phyloP scores from a whole-genome alignment of 2,797 vertebrate genomes.

The Ispidina lecontei region DNA sequence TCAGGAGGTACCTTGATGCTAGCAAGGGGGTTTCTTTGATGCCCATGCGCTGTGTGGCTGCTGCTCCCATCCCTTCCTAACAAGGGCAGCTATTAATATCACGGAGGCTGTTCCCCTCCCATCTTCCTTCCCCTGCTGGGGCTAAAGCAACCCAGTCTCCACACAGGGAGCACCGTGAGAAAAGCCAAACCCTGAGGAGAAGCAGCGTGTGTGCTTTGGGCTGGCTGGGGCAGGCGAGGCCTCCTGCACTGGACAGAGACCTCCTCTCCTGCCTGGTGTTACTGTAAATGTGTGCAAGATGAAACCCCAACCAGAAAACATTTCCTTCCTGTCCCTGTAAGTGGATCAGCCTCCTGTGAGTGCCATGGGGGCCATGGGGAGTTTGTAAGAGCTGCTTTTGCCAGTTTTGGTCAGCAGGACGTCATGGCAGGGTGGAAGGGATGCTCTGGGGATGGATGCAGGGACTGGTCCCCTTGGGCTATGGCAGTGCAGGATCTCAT shows the following conservation, averaged over 20 bases:
- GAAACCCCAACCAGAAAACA: slow-evolving; percentile 46
- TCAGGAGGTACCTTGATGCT: neutral
- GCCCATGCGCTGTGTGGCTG: neutral
- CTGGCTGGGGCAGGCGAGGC: neutral
- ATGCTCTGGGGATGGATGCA: neutral
- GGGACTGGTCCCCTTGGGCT: neutral
- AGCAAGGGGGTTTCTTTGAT: neutral
- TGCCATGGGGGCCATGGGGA: neutral
- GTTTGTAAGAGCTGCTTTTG: neutral
- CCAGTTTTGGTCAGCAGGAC: neutral
- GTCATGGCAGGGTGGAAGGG: fast-evolving
- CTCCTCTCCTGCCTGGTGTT: slow-evolving; percentile 1
- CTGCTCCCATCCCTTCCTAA: slow-evolving; percentile 1
- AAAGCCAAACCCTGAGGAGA: neutral
- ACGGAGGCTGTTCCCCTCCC: neutral
- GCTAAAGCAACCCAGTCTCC: neutral
- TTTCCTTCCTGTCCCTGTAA: slow-evolving; percentile 64
- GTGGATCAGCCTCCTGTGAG: neutral
- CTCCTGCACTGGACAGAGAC: neutral
- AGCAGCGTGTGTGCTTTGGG: fast-evolving
- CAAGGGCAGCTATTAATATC: slow-evolving; percentile 40
- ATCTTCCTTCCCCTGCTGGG: slow-evolving; percentile 12
- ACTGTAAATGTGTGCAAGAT: slow-evolving; percentile 51
- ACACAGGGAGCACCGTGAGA: neutral
- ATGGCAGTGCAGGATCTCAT: fast-evolving